Evolutionary conservation across 1,140 invertebrate species (phyloP).

Genomic region (Camponotus pennsylvanicus): DNA sequence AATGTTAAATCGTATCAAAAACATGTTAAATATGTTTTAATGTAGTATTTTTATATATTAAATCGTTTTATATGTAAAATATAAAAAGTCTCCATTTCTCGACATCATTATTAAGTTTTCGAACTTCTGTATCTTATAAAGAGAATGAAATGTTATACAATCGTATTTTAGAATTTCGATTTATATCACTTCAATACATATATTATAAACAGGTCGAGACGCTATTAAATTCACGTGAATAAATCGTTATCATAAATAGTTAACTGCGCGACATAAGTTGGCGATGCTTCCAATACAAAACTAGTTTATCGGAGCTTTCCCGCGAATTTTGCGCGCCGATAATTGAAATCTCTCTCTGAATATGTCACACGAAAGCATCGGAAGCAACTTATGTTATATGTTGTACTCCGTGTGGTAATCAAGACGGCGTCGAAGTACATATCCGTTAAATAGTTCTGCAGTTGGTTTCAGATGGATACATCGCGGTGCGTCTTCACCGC

Average conservation of each 20-base stretch:
- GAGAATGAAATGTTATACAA: not conserved
- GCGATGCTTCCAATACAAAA: not conserved
- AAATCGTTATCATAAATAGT: slow-evolving; percentile 33
- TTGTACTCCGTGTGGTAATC: slow-evolving; percentile 25
- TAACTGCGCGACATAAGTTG: slow-evolving; percentile 15
- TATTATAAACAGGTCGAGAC: not conserved
- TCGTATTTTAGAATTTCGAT: not conserved
- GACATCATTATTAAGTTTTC: not conserved
- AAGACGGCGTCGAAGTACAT: slow-evolving; percentile 18
- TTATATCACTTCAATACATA: not conserved
- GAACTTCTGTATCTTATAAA: not conserved
- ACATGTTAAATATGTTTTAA: not conserved
- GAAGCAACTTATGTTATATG: not conserved
- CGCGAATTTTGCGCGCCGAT: slow-evolving; percentile 38
- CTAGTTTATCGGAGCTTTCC: not conserved
- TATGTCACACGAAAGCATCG: not conserved
- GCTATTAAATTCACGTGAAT: slow-evolving; percentile 24
- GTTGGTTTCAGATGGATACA: slow-evolving; percentile 3
- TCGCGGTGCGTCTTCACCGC: not conserved
- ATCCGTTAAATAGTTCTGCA: slow-evolving; percentile 13
- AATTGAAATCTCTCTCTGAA: slow-evolving; percentile 27
- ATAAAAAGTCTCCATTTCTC: not conserved
- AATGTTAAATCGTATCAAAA: not conserved
- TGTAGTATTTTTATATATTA: not conserved
- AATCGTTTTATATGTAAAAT: too few species aligned